phyloP scores from a whole-genome alignment of 2,113 vertebrate genomes.

The Tor tambroides region DNA sequence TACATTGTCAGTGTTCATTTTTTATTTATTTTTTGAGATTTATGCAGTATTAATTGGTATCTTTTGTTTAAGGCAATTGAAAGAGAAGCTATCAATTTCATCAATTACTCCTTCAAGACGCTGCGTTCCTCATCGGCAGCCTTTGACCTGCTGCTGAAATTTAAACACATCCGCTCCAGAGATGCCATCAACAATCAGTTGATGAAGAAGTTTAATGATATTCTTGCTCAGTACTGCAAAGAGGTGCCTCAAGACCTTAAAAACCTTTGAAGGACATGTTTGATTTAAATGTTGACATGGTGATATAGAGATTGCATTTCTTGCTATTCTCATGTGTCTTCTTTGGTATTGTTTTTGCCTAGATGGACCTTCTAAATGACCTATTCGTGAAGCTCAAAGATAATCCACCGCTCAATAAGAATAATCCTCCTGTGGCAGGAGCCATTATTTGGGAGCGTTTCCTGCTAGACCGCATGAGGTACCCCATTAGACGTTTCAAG shows the following conservation, averaged over 20 bases:
- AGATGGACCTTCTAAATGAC: slow-evolving; percentile 81
- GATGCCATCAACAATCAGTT: slow-evolving; percentile 85
- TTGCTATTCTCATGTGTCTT: slow-evolving; percentile 16
- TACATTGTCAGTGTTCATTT: not conserved
- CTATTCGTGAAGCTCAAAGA: slow-evolving; percentile 80
- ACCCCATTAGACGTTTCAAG: slow-evolving; percentile 81
- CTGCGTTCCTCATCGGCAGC: slow-evolving; percentile 88
- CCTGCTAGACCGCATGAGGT: slow-evolving; percentile 81
- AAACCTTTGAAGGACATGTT: not conserved
- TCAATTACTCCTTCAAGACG: slow-evolving; percentile 88
- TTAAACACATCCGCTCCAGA: slow-evolving; percentile 82
- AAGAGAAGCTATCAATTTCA: slow-evolving; percentile 84
- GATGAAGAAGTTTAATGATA: slow-evolving; percentile 87
- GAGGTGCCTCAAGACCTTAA: slow-evolving; percentile 77
- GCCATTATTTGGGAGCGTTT: slow-evolving; percentile 86
- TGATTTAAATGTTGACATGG: not conserved
- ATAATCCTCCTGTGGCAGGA: slow-evolving; percentile 86
- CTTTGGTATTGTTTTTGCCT: slow-evolving; percentile 43
- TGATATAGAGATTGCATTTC: not conserved
- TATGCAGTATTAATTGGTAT: not conserved
- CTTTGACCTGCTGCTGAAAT: slow-evolving; percentile 89
- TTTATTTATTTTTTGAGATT: not conserved
- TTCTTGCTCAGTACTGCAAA: slow-evolving; percentile 87
- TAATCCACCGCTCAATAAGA: slow-evolving; percentile 81
- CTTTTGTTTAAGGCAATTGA: slow-evolving; percentile 82